Evolutionary conservation across 2,797 vertebrate genomes (phyloP), one percentile per base, ranked within the genome.

Genomic region (Margarornis squamiger): DNA sequence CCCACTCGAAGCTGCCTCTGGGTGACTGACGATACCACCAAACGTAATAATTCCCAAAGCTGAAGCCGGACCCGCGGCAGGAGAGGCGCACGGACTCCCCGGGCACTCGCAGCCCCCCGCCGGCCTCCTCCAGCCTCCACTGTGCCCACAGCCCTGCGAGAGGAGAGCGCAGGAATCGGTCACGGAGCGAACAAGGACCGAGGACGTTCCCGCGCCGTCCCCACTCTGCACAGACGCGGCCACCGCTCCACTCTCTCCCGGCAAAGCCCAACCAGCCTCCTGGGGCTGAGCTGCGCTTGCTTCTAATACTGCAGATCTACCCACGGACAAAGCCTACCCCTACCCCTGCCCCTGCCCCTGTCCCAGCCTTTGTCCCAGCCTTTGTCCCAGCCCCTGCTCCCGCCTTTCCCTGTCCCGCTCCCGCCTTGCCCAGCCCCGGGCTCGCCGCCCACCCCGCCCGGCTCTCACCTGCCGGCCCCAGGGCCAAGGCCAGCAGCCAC

Each of bases 31-130:
- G 70, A 43, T 49, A 65, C 81, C 70, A 65, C 0, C 1, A 4
- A 24, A 75, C 1, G 4, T 0, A 0, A 3, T 5, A 24, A 8
- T 1, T 0, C 3, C 0, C 0, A 0, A 86, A 82, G 19, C 0
- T 0, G 51, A 55, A 66, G 1, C 59, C 46, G 3, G 10, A 65
- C 0, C 29, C 63, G 0, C 1, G 70, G 70, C 91, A 92, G 63
- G 68, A 75, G 57, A 92, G 51, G 4, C 1, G 34, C 27, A 46
- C n/a, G 1, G 73, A 45, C 3, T n/a, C 27, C 41, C 84, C 84
- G 6, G 65, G 6, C 2, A 2, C 65, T 66, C 30, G 34, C 38
- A 19, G 65, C 20, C 27, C 46, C 48, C 71, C 72, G 7, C 90
- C 72, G 30, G 52, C 2, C 12, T 65, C 83, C 71, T 52, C 10